Conservation (phyloP, 2,113 vertebrate species). For the Callospermophilus lateralis region DNA sequence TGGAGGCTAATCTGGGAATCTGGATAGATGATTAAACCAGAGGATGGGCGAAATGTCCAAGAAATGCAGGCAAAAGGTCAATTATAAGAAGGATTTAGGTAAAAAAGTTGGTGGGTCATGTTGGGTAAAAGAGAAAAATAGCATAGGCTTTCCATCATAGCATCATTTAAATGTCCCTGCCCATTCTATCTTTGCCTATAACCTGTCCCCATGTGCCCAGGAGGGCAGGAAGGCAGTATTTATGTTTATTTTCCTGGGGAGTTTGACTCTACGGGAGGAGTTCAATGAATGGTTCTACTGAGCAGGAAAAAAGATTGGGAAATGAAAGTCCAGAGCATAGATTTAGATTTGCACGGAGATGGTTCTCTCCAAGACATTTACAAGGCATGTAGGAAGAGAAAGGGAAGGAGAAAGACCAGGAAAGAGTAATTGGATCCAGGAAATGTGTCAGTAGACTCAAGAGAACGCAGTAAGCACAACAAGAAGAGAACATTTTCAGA, state of each 20-base stretch:
- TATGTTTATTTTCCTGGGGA: not conserved
- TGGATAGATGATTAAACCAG: slow-evolving; percentile 22
- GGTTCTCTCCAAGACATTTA: not conserved
- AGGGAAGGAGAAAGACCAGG: not conserved
- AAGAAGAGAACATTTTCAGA: not conserved
- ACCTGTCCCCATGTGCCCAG: not conserved
- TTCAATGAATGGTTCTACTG: not conserved
- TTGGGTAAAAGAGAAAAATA: slow-evolving; percentile 11
- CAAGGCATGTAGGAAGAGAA: not conserved
- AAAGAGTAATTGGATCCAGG: not conserved
- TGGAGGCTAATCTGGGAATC: not conserved
- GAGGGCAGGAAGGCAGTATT: not conserved
- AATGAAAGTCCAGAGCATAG: not conserved
- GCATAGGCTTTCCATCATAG: not conserved
- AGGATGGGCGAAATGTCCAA: not conserved
- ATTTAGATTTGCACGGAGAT: not conserved
- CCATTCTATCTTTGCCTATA: not conserved
- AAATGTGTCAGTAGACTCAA: not conserved
- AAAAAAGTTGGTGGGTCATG: not conserved
- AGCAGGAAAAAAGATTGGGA: not conserved
- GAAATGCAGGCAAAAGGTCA: slow-evolving; percentile 15
- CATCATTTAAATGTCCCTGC: not conserved
- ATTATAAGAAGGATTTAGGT: slow-evolving; percentile 5
- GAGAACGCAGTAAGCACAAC: not conserved
- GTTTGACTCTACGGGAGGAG: not conserved